These are phyloP conservation scores for Falco biarmicus DNA, from an alignment of 2,797 vertebrate genomes.

Conservation along the genomic window DNA sequence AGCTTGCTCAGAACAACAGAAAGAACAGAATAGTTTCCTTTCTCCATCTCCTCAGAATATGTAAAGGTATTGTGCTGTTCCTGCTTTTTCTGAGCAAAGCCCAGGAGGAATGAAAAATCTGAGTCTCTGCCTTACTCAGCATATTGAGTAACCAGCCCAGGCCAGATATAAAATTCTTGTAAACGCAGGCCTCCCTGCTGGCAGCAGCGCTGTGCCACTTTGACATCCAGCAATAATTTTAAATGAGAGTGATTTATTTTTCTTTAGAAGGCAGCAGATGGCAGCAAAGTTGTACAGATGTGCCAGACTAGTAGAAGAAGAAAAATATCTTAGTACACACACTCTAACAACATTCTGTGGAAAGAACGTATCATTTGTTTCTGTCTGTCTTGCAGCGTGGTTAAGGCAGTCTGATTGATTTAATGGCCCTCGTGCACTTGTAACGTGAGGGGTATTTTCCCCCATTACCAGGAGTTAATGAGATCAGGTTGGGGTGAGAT, in stretches of 20 bases:
- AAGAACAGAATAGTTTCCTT: background rate
- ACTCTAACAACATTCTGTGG: slow-evolving; percentile 47
- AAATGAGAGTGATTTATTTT: slow-evolving; percentile 46
- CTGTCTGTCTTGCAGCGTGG: slow-evolving; percentile 39
- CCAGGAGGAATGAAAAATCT: slow-evolving; percentile 32
- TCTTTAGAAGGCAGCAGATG: slow-evolving; percentile 72
- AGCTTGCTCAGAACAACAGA: background rate
- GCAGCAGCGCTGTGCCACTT: slow-evolving; percentile 18
- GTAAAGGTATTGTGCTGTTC: background rate
- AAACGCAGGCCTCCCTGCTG: slow-evolving; percentile 9
- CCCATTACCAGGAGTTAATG: slow-evolving; percentile 8
- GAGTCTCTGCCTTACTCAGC: slow-evolving; percentile 45
- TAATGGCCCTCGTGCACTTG: background rate
- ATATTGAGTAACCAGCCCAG: slow-evolving; percentile 9
- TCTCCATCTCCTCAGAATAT: background rate
- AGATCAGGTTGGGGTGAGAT: background rate
- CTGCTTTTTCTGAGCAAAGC: slow-evolving; percentile 4
- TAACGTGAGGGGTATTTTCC: background rate
- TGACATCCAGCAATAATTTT: slow-evolving; percentile 35
- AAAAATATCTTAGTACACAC: slow-evolving; percentile 42
- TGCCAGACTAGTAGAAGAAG: slow-evolving; percentile 21
- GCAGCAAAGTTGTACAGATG: slow-evolving; percentile 75
- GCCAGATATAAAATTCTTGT: slow-evolving; percentile 28
- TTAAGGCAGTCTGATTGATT: background rate
- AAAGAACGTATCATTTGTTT: slow-evolving; percentile 58